Evolutionary conservation across 2,888 invertebrate genomes (phyloP), one percentile per base, ranked within the genome.

Genomic region (Pterostichus niger): DNA sequence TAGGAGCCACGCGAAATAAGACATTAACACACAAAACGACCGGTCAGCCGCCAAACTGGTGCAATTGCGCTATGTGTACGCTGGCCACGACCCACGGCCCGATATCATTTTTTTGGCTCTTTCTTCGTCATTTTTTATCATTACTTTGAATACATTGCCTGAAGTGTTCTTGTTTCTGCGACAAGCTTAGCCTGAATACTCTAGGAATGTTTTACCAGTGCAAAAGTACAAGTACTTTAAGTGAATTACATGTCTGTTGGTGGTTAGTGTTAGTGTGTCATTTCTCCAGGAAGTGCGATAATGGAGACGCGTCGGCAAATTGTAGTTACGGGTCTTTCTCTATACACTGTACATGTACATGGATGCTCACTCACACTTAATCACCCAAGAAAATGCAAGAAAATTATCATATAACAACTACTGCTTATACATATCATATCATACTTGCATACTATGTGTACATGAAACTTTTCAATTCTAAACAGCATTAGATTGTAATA

Each of bases 221-320:
- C 75, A 75, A 82, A 82, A 75, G 82, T 82, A 75, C 59, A 82
- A 82, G 82, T 82, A 82, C 82, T 75, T 80, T 75, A 46, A 82
- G 75, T 82, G 56, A 81, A 81, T 81, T 71, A 54, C 81, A 71
- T 71, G 81, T 54, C 52, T 40, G 13, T 35, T 46, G 64, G 68
- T 46, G 40, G 80, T 68, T 61, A 64, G 64, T 73, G 75, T 81
- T 73, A 75, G 75, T 82, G 56, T 82, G 82, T 75, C 75, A 75
- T 82, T 82, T 82, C 82, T 82, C 82, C 75, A 82, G 82, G 82
- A 82, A 82, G 82, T 82, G 46, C 31, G 80, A 80, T 80, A 80
- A 80, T 52, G 71, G 71, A 46, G 80, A 71, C 77, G 56, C 56
- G 33, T 75, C 40, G 75, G 64, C 52, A 52, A 75, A 52, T 75